These are phyloP conservation scores for Temnothorax ravouxi DNA, from an alignment of 2,888 invertebrate genomes.

Conservation along the genomic window DNA sequence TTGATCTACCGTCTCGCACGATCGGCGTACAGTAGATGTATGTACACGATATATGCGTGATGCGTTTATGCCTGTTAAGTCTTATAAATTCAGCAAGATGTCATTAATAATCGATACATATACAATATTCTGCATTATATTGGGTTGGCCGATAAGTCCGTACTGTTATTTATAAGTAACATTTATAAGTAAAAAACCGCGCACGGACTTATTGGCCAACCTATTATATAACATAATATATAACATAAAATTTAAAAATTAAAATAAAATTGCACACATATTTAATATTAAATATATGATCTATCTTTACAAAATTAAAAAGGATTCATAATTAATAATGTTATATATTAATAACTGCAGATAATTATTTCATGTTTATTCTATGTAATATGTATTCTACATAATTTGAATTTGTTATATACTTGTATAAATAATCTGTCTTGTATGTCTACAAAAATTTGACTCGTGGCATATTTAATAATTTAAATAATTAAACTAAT, in stretches of 20 bases:
- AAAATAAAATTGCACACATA: background rate
- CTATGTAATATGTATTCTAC: background rate
- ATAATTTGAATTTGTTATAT: background rate
- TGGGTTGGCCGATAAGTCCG: no score
- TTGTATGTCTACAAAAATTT: background rate
- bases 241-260: background rate
- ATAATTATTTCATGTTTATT: background rate
- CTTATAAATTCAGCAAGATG: background rate
- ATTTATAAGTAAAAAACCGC: no score
- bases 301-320: background rate
- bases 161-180: no score
- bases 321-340: background rate
- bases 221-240: background rate
- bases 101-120: background rate
- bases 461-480: background rate
- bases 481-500: background rate
- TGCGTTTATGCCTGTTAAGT: background rate
- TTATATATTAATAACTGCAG: background rate
- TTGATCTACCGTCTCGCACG: constrained; percentile 59
- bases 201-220: no score
- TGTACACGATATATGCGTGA: background rate
- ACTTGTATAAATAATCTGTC: background rate
- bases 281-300: background rate
- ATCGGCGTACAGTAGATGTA: constrained; percentile 14
- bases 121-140: no score